These are phyloP conservation scores for Anguilla obscura DNA, from an alignment of 2,797 vertebrate species.

Conservation along the genomic window DNA sequence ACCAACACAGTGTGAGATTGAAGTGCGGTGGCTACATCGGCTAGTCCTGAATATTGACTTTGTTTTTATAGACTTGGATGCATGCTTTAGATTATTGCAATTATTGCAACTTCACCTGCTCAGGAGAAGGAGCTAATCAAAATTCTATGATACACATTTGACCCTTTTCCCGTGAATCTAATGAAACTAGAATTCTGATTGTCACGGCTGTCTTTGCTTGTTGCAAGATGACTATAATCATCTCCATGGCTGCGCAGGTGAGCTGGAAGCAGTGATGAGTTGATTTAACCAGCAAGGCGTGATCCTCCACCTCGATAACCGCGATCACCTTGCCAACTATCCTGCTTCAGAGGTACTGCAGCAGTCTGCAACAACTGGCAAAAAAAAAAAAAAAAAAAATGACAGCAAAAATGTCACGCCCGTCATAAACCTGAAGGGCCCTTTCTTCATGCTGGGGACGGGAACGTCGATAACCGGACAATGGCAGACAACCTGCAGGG, in stretches of 20 bases:
- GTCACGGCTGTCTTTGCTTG: background rate
- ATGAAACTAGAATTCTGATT: background rate
- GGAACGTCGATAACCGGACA: background rate
- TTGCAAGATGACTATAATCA: background rate
- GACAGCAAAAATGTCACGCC: background rate
- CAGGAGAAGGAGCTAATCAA: background rate
- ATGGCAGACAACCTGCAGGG: background rate
- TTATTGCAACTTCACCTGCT: background rate
- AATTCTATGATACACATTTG: background rate
- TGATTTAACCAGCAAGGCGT: background rate
- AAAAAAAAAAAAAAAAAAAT: background rate
- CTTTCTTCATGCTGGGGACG: background rate
- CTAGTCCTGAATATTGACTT: background rate
- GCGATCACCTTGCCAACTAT: background rate
- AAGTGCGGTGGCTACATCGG: background rate
- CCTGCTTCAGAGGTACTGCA: background rate
- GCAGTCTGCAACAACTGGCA: background rate
- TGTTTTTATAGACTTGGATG: background rate
- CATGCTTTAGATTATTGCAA: no score
- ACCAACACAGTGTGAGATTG: background rate
- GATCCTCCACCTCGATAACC: background rate
- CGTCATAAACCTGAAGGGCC: background rate
- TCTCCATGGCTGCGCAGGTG: background rate
- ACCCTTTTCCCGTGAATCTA: background rate
- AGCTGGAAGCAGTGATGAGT: background rate